phyloP scores from a whole-genome alignment of 1,140 invertebrate species.

The Charaxes varanes region DNA sequence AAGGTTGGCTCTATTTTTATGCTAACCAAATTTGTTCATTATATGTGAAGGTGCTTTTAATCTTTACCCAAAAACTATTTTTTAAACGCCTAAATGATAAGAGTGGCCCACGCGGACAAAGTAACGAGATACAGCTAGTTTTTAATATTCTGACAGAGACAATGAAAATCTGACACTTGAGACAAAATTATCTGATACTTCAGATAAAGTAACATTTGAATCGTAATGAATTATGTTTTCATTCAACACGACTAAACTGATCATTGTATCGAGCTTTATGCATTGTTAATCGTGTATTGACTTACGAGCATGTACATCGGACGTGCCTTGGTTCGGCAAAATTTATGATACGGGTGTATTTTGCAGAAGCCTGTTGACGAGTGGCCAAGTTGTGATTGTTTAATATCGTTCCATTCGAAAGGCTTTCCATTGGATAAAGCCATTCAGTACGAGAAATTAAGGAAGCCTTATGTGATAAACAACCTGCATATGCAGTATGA shows the following conservation, averaged over 20 bases:
- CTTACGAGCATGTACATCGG: conserved; percentile 1
- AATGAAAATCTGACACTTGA: no score
- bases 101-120: no score
- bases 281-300: conserved; percentile 4
- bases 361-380: conserved; percentile 94
- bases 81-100: no score
- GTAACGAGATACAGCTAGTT: no score
- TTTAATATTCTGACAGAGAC: no score
- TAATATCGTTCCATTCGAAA: conserved; percentile 99
- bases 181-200: no score
- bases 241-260: conserved; percentile 4
- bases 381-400: conserved; percentile 98
- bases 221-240: no score
- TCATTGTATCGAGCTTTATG: conserved; percentile 5
- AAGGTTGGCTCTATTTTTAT: no score
- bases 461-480: conserved; percentile 98
- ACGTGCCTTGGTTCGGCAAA: neutral
- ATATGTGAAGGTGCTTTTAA: no score
- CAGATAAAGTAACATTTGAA: no score
- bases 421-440: conserved; percentile 99
- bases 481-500: conserved; percentile 99
- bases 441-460: conserved; percentile 95
- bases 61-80: no score
- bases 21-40: no score
- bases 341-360: conserved; percentile 10